Percentiles rank a stretch among this genome's conserved stretches.
Conservation (phyloP, 1,140 invertebrate species). For the Calliphora vicina region DNA sequence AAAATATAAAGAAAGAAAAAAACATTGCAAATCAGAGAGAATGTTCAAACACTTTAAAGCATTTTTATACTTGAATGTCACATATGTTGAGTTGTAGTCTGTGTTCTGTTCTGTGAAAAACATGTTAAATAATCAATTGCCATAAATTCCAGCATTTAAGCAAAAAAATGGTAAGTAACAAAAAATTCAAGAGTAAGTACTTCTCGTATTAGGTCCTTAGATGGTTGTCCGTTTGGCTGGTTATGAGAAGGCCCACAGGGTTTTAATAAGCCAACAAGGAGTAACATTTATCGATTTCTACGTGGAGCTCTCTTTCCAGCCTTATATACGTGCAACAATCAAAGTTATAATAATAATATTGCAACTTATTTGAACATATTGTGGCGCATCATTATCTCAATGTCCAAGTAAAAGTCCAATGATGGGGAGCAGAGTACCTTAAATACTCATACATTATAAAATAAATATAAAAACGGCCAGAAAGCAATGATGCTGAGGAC, state of each 20-base stretch:
- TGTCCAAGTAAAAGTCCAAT: neutral
- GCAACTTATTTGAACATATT: neutral
- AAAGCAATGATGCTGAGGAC: neutral
- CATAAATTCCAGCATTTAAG: constrained; percentile 41
- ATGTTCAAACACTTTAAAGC: constrained; percentile 21
- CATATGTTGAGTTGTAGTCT: constrained; percentile 40
- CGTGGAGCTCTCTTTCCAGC: neutral
- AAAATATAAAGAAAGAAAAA: neutral
- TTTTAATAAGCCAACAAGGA: constrained; percentile 8
- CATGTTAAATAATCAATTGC: constrained; percentile 63
- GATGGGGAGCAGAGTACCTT: neutral
- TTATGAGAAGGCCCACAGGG: neutral
- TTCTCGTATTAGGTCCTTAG: neutral
- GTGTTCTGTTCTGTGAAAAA: constrained; percentile 56
- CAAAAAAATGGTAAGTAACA: constrained; percentile 30
- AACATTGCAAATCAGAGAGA: constrained; percentile 25
- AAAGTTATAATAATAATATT: constrained; percentile 21
- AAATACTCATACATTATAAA: neutral
- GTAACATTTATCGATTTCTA: constrained; percentile 5
- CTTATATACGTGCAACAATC: neutral
- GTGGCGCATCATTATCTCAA: constrained; percentile 1
- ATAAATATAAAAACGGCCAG: neutral
- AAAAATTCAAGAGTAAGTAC: neutral
- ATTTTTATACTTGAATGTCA: neutral
- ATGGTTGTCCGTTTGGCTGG: neutral